Conservation (phyloP, 2,797 vertebrate species). For the Sciurus vulgaris region DNA sequence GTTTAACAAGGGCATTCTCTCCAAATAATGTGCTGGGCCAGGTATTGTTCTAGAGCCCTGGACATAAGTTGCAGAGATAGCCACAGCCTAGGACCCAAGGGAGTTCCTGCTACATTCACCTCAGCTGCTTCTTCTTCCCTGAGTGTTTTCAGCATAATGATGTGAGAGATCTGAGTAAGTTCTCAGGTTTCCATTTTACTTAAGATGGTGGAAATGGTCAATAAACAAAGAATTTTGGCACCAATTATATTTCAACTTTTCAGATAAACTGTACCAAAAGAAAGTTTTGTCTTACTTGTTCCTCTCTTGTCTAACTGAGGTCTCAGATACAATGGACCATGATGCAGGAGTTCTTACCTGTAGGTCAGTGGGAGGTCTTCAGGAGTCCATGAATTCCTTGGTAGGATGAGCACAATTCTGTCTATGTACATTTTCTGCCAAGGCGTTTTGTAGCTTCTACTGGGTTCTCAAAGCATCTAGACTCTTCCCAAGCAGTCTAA, state of each 20-base stretch:
- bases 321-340: not conserved
- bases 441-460: not conserved
- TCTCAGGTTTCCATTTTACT: not conserved
- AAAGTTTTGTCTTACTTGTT: not conserved
- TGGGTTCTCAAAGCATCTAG: not conserved
- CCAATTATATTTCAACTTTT: not conserved
- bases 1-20: not conserved
- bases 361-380: not conserved
- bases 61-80: rapidly evolving
- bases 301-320: not conserved
- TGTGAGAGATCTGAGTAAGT: not conserved
- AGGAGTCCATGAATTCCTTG: not conserved
- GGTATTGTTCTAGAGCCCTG: not conserved
- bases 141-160: not conserved
- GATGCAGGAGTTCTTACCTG: not conserved
- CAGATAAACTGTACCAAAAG: not conserved
- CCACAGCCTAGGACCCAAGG: not conserved
- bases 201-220: not conserved
- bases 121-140: not conserved
- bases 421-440: not conserved
- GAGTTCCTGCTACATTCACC: rapidly evolving
- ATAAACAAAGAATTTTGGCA: not conserved
- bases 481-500: not conserved
- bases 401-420: not conserved
- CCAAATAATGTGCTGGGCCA: not conserved